Base-by-base conservation (phyloP, 2,113 vertebrate genomes). In the Catharus minimus region DNA sequence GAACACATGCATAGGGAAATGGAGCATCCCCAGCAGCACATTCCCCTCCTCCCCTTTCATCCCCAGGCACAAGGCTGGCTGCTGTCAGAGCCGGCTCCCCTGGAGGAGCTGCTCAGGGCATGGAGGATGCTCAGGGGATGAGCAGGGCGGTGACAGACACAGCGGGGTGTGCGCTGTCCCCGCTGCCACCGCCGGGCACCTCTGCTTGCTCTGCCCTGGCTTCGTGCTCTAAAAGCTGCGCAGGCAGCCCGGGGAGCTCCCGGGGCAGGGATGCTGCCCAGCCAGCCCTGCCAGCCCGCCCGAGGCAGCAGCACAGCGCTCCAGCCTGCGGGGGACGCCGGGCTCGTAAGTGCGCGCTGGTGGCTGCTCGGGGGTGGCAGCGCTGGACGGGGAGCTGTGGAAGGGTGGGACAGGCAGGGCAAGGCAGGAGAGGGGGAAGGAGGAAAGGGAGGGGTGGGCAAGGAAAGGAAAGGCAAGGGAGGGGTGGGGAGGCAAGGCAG, bases 1-100 rank as follows among this genome's bases (percentile, higher is more conserved):
- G 41, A 24, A 56, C 0, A 0, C 0, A 0, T 12, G 41, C 27
- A 3, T 8, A 39, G 39, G 86, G 60, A 64, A 50, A 28, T 2
- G 23, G 47, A 84, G 27, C 43, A 81, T 33, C 49, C 36, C 61
- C 20, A 77, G 77, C 73, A 36, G 10, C 21, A 24, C 1, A 0
- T 62, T 61, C 69, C 22, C 39, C 74, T 86, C 60, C 81, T 86
- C 85, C 44, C 53, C 60, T 50, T 73, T 56, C 52, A 57, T 55
- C 95, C 79, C 77, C 32, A 83, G 90, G 32, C 52, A 77, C 83
- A 41, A 20, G 68, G 72, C 78, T 71, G 85, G 89, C 84, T 84
- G 85, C 47, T 61, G 20, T 15, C 49, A 50, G 49, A 39, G 39
- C 39, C 49, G 33, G 30, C 43, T 84, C 81, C 49, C 50, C 65